Percentiles rank a stretch among this genome's conserved stretches.
Evolutionary conservation across 2,113 vertebrate species (phyloP).

Genomic region (Nannospalax galili): DNA sequence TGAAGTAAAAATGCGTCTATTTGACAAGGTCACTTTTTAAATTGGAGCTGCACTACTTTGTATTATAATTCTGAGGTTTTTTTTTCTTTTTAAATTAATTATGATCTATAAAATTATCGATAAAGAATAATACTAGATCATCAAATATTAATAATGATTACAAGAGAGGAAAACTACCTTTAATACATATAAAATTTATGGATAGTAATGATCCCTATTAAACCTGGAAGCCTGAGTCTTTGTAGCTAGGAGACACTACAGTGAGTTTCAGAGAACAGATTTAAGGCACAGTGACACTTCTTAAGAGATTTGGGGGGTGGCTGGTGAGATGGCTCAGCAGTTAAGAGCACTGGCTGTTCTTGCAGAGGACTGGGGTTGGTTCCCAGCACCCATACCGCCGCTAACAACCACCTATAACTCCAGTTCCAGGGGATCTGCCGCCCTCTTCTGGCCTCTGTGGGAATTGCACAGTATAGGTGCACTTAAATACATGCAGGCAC

Average conservation of each 20-base stretch:
- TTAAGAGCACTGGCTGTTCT: no score
- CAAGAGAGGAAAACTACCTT: slow-evolving; percentile 79
- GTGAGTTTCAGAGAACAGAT: background rate
- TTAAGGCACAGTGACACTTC: slow-evolving; percentile 35
- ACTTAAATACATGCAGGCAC: no score
- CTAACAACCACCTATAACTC: no score
- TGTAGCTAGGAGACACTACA: slow-evolving; percentile 11
- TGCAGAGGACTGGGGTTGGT: no score
- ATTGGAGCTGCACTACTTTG: slow-evolving; percentile 73
- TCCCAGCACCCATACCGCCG: no score
- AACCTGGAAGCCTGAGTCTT: slow-evolving; percentile 50
- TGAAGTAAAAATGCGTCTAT: slow-evolving; percentile 82
- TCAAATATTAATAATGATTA: slow-evolving; percentile 83
- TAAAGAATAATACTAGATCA: slow-evolving; percentile 82
- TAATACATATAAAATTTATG: slow-evolving; percentile 83
- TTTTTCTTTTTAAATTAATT: slow-evolving; percentile 84
- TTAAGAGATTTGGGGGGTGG: background rate
- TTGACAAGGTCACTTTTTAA: slow-evolving; percentile 87
- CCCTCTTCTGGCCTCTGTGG: no score
- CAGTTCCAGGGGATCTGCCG: no score
- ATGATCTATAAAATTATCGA: slow-evolving; percentile 84
- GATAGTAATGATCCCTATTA: slow-evolving; percentile 72
- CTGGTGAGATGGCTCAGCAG: no score
- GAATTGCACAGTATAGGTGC: no score
- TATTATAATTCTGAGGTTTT: slow-evolving; percentile 81